Evolutionary conservation across 2,797 vertebrate species (phyloP), one percentile per base, ranked within the genome.

Genomic region (Tolypeutes matacus): DNA sequence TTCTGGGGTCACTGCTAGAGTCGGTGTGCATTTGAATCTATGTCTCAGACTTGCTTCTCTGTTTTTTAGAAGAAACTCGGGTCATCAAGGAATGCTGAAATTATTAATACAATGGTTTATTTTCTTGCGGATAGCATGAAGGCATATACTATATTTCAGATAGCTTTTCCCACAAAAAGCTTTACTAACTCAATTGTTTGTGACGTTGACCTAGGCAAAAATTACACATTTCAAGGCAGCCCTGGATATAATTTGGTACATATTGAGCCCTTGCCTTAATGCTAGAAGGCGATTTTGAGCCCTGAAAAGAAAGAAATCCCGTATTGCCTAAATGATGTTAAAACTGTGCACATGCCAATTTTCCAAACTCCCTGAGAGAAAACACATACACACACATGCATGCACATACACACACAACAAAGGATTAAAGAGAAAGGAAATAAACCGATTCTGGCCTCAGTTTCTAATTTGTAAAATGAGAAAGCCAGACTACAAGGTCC

Each of bases 401-500:
- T 9, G 8, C 3, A 81, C 3, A 34, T 5, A 64, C 4, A 58
- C 10, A 2, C n/a, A 11, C 27, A 80, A 87, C n/a, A 84, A 62
- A 78, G 9, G n/a, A 84, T n/a, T 58, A 42, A 81, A 31, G 64
- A 62, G 18, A 80, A 80, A 80, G n/a, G 5, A 93, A 88, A 29
- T 36, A 70, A 70, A n/a, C 23, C 39, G 82, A 0, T 13, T 9
- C 8, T 76, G n/a, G 31, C 15, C 67, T 91, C 36, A 51, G 36
- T 94, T 96, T 93, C 58, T 17, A 94, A 34, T 60, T 73, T 86
- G 14, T 46, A 53, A 87, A 90, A 88, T 64, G 51, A 81, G 34
- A 89, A 89, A 80, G 25, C 34, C 49, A 84, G 60, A 49, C 53
- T 60, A 60, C 21, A 82, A 85, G 25, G 2, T 94, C 77, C 75